Base-by-base conservation (phyloP, 2,888 invertebrate genomes). In the Dryomyza anilis region DNA sequence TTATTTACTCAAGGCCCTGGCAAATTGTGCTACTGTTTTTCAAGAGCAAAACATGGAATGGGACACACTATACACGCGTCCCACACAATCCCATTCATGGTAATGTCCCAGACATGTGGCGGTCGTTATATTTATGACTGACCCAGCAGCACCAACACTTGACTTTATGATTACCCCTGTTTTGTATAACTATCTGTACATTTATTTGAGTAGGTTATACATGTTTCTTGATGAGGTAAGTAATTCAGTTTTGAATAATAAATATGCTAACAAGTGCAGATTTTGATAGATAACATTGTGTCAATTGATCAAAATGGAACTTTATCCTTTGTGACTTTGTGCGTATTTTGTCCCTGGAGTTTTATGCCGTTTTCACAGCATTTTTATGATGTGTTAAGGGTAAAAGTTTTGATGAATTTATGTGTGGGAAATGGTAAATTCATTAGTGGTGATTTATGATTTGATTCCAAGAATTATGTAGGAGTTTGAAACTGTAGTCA, bases 241-340 rank as follows among this genome's bases (percentile, higher is more conserved):
- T 60, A 46, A 64, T 56, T 60, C 62, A 39, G 55, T 46, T 70
- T 66, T 67, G 69, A 67, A 69, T 69, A 71, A 70, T 72, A 71
- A 72, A 72, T 56, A 67, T 71, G 69, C 66, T 53, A 68, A 63
- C 70, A 63, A 69, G 64, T 71, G 66, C 71, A 71, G 72, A 72
- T 72, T 75, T 74, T 72, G 70, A 71, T 71, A 69, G 72, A 73
- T 73, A 75, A 70, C 69, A 66, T 62, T 62, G 69, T 75, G 74
- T 73, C 72, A 72, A 74, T 74, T 72, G 72, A 72, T 73, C 72
- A 72, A 68, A 39, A 25, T 39, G 29, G 1, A 43, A 21, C 14
- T 21, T 6, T 19, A 33, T 39, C n/a, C 39, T 33, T 33, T n/a
- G n/a, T n/a, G n/a, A n/a, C n/a, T n/a, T n/a, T n/a, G n/a, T n/a